phyloP scores from a whole-genome alignment of 2,113 vertebrate species.

The Mustelus asterias region DNA sequence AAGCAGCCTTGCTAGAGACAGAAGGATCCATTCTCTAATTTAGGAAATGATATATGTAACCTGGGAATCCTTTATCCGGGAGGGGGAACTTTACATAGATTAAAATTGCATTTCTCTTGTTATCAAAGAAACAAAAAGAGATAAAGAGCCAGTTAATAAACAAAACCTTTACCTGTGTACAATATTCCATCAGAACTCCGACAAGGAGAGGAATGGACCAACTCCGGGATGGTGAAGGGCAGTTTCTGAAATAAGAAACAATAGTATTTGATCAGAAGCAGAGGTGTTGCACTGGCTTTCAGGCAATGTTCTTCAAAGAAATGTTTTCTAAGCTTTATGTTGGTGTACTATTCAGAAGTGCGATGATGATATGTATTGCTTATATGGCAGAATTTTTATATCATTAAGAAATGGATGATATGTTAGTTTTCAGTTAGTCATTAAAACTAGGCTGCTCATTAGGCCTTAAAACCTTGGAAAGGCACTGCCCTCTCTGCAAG shows the following conservation, averaged over 20 bases:
- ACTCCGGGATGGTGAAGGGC: constrained; percentile 92
- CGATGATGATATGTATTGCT: not conserved
- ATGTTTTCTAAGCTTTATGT: not conserved
- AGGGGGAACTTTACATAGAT: not conserved
- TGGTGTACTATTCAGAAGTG: not conserved
- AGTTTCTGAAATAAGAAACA: constrained; percentile 68
- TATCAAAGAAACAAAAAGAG: not conserved
- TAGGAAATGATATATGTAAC: not conserved
- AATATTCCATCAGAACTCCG: constrained; percentile 88
- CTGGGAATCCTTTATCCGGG: not conserved
- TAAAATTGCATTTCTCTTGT: not conserved
- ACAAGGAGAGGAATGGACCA: constrained; percentile 91
- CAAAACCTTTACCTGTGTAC: constrained; percentile 71
- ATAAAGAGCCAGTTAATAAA: not conserved
- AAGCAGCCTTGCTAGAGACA: not conserved
- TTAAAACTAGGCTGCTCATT: not conserved
- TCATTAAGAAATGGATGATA: not conserved
- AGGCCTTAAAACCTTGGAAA: not conserved
- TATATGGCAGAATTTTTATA: not conserved
- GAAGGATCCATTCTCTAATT: not conserved
- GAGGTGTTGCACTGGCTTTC: not conserved
- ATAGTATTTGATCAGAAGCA: not conserved
- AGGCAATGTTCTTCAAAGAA: not conserved
- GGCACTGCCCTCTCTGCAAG: not conserved
- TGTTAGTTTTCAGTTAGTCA: not conserved